These are phyloP conservation scores for Baronia brevicornis DNA, from an alignment of 2,888 invertebrate species.

Conservation along the genomic window DNA sequence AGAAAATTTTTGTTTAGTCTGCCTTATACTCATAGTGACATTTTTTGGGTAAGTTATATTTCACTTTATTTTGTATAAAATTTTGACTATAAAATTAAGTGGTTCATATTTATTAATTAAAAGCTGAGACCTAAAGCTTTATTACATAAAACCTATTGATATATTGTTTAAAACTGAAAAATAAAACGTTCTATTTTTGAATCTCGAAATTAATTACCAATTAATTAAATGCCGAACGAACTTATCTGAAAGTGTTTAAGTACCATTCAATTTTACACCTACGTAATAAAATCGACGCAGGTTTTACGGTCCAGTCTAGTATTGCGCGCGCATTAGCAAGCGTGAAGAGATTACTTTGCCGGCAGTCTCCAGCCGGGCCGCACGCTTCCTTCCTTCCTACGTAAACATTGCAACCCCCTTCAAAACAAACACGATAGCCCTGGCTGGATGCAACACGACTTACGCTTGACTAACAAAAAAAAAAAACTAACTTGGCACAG, in stretches of 20 bases:
- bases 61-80: too few species aligned
- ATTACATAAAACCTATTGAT: too few species aligned
- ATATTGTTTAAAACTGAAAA: too few species aligned
- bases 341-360: constrained; percentile 55
- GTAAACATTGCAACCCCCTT: constrained; percentile 51
- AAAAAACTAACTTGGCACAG: constrained; percentile 23
- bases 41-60: too few species aligned
- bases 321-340: constrained; percentile 60
- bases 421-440: constrained; percentile 64
- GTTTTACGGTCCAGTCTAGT: constrained; percentile 21
- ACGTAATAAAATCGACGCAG: constrained; percentile 49
- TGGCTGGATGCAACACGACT: constrained; percentile 48
- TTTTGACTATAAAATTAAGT: too few species aligned
- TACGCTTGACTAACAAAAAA: constrained; percentile 29
- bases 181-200: background rate
- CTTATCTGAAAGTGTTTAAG: constrained; percentile 27
- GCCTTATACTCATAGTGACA: too few species aligned
- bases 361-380: constrained; percentile 70
- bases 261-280: constrained; percentile 54
- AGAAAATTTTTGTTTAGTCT: too few species aligned
- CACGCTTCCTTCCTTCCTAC: constrained; percentile 51
- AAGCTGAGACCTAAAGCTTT: too few species aligned
- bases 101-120: too few species aligned
- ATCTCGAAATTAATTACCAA: constrained; percentile 29
- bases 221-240: constrained; percentile 42